phyloP scores from a whole-genome alignment of 2,797 vertebrate genomes.

The Echiichthys vipera region DNA sequence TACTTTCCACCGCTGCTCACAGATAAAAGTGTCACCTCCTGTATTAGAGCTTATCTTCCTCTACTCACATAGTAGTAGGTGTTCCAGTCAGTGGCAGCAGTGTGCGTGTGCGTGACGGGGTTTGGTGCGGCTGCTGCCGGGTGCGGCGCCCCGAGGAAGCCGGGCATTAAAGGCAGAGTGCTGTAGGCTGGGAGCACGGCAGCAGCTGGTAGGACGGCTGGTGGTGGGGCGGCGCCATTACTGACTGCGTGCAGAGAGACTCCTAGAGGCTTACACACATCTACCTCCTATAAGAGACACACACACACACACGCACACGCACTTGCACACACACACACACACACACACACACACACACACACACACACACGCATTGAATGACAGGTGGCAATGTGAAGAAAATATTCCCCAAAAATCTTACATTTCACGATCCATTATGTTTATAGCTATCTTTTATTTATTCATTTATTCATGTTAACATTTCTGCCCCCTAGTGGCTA shows the following conservation, averaged over 20 bases:
- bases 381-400: neutral
- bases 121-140: conserved; percentile 58
- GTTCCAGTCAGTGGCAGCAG: conserved; percentile 78
- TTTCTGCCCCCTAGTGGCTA: conserved; percentile 29
- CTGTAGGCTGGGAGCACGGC: conserved; percentile 83
- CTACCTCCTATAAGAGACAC: conserved; percentile 74
- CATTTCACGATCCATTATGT: neutral
- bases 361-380: neutral
- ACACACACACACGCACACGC: conserved; percentile 12
- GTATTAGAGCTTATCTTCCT: neutral
- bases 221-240: conserved; percentile 77
- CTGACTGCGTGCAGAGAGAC: conserved; percentile 80
- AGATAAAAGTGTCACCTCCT: neutral
- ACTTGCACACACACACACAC: neutral
- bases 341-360: neutral
- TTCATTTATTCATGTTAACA: neutral
- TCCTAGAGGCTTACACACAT: conserved; percentile 82
- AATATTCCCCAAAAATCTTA: neutral
- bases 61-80: conserved; percentile 81
- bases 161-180: conserved; percentile 84
- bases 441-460: neutral
- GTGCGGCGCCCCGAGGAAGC: conserved; percentile 82
- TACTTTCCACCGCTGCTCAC: neutral
- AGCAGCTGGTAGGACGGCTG: conserved; percentile 77
- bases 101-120: conserved; percentile 67